Evolutionary conservation across 2,888 invertebrate species (phyloP), one percentile per base, ranked within the genome.

Genomic region (Taenaris catops): DNA sequence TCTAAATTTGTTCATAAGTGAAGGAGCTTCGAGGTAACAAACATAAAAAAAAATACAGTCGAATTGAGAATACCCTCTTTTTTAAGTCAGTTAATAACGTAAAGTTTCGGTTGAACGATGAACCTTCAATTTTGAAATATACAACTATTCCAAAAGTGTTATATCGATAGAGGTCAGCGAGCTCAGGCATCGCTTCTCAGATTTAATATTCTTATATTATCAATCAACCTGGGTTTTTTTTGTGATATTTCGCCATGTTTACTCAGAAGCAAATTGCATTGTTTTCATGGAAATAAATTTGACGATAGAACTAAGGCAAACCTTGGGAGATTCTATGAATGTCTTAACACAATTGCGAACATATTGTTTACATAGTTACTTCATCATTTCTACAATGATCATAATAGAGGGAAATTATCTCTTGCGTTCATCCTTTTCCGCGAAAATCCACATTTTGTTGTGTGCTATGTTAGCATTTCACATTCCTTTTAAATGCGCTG

Each of bases 241-340:
- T 17, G 24, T 10, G 8, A 31, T n/a, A n/a, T n/a, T n/a, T n/a
- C 31, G 31, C 23, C 11, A 21, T 25, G 18, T 34, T 41, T 25
- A 20, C 19, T 12, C 9, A 26, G 12, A 23, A 18, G 34, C 10
- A 17, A 16, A 10, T 14, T 8, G 16, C 19, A 19, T 34, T 27
- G 21, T 35, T 19, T 46, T 39, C 45, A 19, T 8, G 18, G 41
- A 46, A 43, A 36, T 33, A 26, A 12, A 29, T 38, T 29, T 42
- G 35, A 26, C 39, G 38, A 42, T 38, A 10, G 32, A 32, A 40
- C 20, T 23, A 12, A 37, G 35, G 18, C 34, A 21, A 27, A 37
- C 32, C 35, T 27, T 41, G 29, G 11, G 8, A 12, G 16, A 10
- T 48, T 48, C 49, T 41, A 2, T 26, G 48, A 50, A 49, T 23